Base-by-base conservation (phyloP, 2,888 invertebrate species). In the Hydropsyche betteni region DNA sequence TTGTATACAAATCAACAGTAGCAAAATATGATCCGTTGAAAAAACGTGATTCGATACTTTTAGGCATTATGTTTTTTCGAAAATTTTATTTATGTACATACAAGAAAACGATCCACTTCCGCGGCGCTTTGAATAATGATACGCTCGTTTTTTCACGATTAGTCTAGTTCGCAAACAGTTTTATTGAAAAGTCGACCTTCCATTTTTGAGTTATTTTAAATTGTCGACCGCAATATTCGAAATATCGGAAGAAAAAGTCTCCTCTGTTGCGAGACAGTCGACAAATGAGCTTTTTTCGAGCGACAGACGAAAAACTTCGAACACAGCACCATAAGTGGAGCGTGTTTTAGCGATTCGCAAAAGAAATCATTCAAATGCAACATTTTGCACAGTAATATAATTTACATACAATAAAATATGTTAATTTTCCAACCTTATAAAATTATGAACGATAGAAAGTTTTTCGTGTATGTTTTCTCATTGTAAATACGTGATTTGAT, bases 31-130 rank as follows among this genome's bases (percentile, higher is more conserved):
- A 33, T 64, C 2, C 5, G 33, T 12, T 5, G 34, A 10, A 24
- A 5, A 64, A 64, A 64, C 38, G 8, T 68, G 68, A 38, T 68
- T 68, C 34, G 68, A 7, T n/a, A 36, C 68, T 68, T n/a, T 58
- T 24, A 53, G 16, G 8, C 24, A 16, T 16, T 58, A 16, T 58
- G 58, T 58, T 58, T 16, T 16, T 4, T 58, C 8, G 10, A 44
- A 44, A 44, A 44, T 8, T 44, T 8, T 44, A 44, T 44, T 44
- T 44, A 44, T 44, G 44, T 8, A 44, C 24, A 10, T 58, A 58
- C 8, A 58, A 14, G 58, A 58, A 58, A 58, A 58, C 24, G 58
- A 58, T 58, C 16, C 58, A 58, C 58, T 58, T 58, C 58, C 58
- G 58, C 16, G 6, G 14, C 53, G 53, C n/a, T 14, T 14, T 8